A percentile compares a stretch with the other conserved stretches of the same genome.
Evolutionary conservation across 2,113 vertebrate genomes (phyloP).

Genomic region (Platycercus adscitus): DNA sequence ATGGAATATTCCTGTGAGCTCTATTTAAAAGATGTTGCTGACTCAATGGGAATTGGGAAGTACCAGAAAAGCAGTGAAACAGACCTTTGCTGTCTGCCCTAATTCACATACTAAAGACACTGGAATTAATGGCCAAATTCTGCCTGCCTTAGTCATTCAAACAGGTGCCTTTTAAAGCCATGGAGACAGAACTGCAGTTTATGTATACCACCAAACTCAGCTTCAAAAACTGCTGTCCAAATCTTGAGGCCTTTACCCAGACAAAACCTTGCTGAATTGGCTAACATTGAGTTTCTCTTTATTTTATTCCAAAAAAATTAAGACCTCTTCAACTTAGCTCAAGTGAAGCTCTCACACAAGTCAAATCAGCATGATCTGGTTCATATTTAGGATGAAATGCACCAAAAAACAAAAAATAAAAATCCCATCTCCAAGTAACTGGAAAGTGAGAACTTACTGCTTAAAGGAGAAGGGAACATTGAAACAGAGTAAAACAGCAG

Average conservation of each 20-base stretch:
- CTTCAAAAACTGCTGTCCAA: not conserved
- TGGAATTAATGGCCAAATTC: not conserved
- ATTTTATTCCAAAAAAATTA: not conserved
- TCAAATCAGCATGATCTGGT: not conserved
- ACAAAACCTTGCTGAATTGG: not conserved
- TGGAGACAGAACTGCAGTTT: not conserved
- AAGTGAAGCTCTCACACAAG: not conserved
- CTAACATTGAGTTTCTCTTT: not conserved
- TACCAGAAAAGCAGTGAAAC: not conserved
- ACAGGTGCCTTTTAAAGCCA: not conserved
- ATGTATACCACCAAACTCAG: not conserved
- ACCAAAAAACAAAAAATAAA: not conserved
- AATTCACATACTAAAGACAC: not conserved
- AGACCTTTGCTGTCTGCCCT: not conserved
- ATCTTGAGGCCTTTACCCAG: not conserved
- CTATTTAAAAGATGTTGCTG: not conserved
- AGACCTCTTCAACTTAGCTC: not conserved
- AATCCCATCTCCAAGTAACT: not conserved
- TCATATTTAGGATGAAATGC: not conserved
- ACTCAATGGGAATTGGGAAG: not conserved
- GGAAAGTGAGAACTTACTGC: not conserved
- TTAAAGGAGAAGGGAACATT: not conserved
- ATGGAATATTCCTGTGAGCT: not conserved
- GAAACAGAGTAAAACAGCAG: not conserved
- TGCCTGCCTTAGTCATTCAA: not conserved